Percentiles rank a stretch among this genome's conserved stretches.
These are phyloP conservation scores for Thaumatotibia leucotreta DNA, from an alignment of 1,140 invertebrate genomes.

Conservation along the genomic window DNA sequence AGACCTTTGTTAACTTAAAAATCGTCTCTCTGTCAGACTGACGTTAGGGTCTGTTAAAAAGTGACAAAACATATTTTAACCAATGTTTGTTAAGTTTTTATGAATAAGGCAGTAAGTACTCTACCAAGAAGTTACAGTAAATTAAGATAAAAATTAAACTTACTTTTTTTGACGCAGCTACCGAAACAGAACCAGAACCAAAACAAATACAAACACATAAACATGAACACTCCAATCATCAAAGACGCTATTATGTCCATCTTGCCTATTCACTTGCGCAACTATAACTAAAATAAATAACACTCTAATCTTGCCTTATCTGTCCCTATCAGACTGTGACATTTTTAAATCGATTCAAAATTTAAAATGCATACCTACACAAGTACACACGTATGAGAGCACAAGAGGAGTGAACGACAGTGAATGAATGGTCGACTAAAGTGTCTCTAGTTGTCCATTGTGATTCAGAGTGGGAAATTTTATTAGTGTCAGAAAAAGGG, in stretches of 20 bases:
- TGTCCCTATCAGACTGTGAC: neutral
- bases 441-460: neutral
- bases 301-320: neutral
- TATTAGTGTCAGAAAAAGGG: neutral
- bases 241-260: conserved; percentile 46
- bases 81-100: too few species aligned
- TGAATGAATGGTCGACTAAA: neutral
- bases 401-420: neutral
- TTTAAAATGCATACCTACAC: neutral
- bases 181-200: conserved; percentile 69
- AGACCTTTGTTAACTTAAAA: too few species aligned
- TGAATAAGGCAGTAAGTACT: too few species aligned
- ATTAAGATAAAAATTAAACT: too few species aligned
- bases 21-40: too few species aligned
- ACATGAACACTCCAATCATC: conserved; percentile 42
- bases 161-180: conserved; percentile 37
- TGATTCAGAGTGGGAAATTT: neutral
- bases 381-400: neutral
- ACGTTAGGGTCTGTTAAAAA: too few species aligned
- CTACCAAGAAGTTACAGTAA: too few species aligned
- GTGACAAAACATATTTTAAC: too few species aligned
- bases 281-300: neutral
- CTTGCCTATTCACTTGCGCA: conserved; percentile 15
- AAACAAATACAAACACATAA: conserved; percentile 59
- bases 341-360: neutral